These are phyloP conservation scores for Ochropacha duplaris DNA, from an alignment of 2,888 invertebrate species.

Conservation along the genomic window DNA sequence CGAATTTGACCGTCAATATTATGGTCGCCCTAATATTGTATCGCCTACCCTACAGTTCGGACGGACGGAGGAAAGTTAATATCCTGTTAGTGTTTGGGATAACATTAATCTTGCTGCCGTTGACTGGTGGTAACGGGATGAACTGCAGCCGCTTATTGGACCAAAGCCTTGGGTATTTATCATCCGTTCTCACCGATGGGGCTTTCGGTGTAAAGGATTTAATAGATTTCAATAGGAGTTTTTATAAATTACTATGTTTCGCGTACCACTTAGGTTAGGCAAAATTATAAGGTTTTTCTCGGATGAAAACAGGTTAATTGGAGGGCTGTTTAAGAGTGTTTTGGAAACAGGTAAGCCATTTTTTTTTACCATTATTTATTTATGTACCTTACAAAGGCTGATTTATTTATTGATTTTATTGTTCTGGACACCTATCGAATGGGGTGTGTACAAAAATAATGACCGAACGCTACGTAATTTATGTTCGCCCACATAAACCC, in stretches of 20 bases:
- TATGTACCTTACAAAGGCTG: no score
- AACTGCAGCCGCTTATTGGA: background rate
- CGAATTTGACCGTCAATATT: background rate
- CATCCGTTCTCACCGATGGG: background rate
- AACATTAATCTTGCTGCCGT: slow-evolving; percentile 40
- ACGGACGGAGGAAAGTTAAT: slow-evolving; percentile 38
- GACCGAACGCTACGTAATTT: background rate
- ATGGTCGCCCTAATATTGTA: background rate
- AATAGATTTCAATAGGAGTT: background rate
- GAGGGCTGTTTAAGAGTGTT: no score
- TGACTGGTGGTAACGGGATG: slow-evolving; percentile 13
- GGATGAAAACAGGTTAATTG: no score
- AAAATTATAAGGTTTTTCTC: no score
- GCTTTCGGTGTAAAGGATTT: background rate
- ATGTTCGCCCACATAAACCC: background rate
- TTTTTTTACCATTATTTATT: no score
- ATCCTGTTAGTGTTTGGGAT: slow-evolving; percentile 42
- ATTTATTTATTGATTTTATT: background rate
- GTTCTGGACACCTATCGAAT: background rate
- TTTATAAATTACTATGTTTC: no score
- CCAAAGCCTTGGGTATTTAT: background rate
- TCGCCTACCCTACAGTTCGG: slow-evolving; percentile 13
- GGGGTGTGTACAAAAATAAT: background rate
- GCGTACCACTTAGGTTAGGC: no score
- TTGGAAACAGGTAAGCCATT: no score